These are phyloP conservation scores for Ceyx cyanopectus DNA, from an alignment of 2,113 vertebrate genomes.

Conservation along the genomic window DNA sequence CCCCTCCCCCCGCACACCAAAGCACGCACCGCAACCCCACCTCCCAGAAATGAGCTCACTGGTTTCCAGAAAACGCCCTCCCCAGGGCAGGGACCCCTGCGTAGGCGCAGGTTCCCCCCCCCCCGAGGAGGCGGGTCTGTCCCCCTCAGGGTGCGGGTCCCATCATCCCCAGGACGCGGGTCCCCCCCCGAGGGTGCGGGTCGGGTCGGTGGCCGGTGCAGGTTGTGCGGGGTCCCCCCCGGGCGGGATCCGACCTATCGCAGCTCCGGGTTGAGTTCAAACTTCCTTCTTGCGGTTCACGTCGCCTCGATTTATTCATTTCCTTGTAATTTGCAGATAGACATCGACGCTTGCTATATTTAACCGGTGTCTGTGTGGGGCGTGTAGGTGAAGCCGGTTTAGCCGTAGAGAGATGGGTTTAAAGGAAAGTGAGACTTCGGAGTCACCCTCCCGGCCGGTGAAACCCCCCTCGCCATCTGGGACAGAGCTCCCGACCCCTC, in stretches of 20 bases:
- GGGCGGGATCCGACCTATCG: neutral
- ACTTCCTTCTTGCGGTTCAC: slow-evolving; percentile 46
- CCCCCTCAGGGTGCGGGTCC: too few relatives aligned
- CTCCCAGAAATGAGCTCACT: too few relatives aligned
- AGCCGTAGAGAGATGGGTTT: neutral
- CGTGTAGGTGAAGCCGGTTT: slow-evolving; percentile 49
- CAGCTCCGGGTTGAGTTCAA: neutral
- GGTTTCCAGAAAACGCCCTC: too few relatives aligned
- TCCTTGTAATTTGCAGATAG: slow-evolving; percentile 67
- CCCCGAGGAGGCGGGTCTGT: too few relatives aligned
- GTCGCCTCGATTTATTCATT: slow-evolving; percentile 63
- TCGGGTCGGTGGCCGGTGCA: neutral
- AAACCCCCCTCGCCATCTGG: neutral
- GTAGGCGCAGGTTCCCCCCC: too few relatives aligned
- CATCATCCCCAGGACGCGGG: too few relatives aligned
- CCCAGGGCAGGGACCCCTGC: too few relatives aligned
- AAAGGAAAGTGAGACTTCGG: slow-evolving; percentile 43
- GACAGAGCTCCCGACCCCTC: neutral
- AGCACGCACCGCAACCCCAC: too few relatives aligned
- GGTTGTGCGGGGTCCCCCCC: neutral
- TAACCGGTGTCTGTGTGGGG: slow-evolving; percentile 12
- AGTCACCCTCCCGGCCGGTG: neutral
- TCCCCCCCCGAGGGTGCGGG: too few relatives aligned
- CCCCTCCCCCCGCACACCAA: too few relatives aligned
- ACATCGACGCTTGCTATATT: slow-evolving; percentile 59